phyloP scores from a whole-genome alignment of 2,113 vertebrate genomes.

The Okapia johnstoni region DNA sequence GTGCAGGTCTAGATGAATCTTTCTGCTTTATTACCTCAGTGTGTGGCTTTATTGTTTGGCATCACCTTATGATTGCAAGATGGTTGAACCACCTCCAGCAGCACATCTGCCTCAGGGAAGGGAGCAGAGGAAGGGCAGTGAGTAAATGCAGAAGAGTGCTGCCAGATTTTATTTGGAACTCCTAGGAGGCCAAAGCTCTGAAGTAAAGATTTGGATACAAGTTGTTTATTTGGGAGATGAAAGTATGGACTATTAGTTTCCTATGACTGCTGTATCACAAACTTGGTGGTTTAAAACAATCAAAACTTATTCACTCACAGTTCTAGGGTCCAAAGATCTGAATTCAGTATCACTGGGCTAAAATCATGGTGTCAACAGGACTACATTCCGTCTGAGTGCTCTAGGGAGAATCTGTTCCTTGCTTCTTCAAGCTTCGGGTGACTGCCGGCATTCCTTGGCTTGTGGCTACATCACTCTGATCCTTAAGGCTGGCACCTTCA shows the following conservation, averaged over 20 bases:
- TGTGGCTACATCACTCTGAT: neutral
- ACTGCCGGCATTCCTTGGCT: neutral
- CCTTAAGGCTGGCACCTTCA: neutral
- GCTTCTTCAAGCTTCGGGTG: neutral
- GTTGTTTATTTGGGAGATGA: neutral
- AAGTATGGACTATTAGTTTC: neutral
- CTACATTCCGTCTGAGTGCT: neutral
- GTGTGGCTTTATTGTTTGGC: neutral
- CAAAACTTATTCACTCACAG: neutral
- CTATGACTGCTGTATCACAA: neutral
- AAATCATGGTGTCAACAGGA: neutral
- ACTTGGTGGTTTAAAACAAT: neutral
- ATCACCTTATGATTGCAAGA: neutral
- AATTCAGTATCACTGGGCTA: neutral
- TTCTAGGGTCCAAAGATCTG: neutral
- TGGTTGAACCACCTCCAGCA: neutral
- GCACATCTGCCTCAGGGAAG: neutral
- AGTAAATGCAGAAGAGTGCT: neutral
- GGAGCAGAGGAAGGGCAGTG: neutral
- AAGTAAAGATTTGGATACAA: neutral
- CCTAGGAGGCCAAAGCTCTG: neutral
- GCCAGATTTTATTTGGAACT: neutral
- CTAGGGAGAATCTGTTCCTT: neutral
- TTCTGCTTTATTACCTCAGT: neutral
- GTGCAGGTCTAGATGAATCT: neutral